phyloP scores from a whole-genome alignment of 2,888 invertebrate species.

The Agrotis ipsilon region DNA sequence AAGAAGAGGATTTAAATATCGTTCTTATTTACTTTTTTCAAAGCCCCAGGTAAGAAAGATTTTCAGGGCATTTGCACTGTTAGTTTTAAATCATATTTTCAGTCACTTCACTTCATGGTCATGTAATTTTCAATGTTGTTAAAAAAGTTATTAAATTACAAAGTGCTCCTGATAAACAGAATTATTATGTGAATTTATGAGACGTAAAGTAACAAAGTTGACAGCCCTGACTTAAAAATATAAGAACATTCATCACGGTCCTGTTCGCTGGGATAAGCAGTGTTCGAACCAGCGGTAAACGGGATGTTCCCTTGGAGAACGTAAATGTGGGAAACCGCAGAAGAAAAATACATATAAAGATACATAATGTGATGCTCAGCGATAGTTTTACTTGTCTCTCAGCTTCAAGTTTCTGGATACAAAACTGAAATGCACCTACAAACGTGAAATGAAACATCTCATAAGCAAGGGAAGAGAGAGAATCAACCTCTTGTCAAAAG shows the following conservation, averaged over 20 bases:
- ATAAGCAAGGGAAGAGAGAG: too few species aligned
- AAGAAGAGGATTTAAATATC: neutral
- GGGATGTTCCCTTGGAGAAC: constrained; percentile 4
- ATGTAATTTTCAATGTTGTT: too few species aligned
- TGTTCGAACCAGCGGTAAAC: constrained; percentile 32
- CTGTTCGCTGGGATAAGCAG: constrained; percentile 53
- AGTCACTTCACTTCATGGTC: neutral
- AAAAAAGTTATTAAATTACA: too few species aligned
- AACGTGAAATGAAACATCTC: too few species aligned
- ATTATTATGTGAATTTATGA: neutral
- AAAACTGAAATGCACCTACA: too few species aligned
- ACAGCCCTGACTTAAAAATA: constrained; percentile 43
- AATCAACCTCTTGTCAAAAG: too few species aligned
- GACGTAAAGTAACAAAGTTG: neutral
- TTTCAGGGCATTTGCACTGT: neutral
- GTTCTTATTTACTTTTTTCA: neutral
- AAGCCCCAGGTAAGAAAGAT: too few species aligned
- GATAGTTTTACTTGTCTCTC: too few species aligned
- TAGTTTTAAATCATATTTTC: neutral
- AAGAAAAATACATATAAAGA: neutral
- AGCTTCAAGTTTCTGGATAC: too few species aligned
- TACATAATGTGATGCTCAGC: too few species aligned
- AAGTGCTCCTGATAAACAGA: neutral
- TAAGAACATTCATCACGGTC: constrained; percentile 52
- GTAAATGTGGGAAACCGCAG: constrained; percentile 9